Conservation (phyloP, 2,113 vertebrate species). For the Rousettus leschenaultii region DNA sequence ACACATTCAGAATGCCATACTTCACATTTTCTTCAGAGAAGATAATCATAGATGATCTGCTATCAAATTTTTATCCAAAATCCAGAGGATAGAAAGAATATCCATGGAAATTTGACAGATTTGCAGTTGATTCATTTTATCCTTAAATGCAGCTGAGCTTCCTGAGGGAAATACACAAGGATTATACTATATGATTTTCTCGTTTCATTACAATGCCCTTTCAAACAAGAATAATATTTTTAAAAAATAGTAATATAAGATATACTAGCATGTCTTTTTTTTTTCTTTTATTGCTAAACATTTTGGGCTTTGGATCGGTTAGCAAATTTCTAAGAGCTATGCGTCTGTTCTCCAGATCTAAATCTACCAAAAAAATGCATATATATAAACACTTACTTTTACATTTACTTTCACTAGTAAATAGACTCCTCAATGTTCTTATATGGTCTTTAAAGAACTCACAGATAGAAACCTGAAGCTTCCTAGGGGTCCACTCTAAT, state of each 20-base stretch:
- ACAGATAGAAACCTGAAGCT: not conserved
- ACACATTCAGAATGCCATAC: not conserved
- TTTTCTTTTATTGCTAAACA: not conserved
- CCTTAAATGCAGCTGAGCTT: not conserved
- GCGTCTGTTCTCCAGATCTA: not conserved
- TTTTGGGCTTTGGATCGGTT: not conserved
- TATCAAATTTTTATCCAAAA: not conserved
- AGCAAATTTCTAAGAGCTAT: not conserved
- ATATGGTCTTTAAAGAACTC: not conserved
- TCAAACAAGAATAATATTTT: slow-evolving; percentile 10
- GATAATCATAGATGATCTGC: not conserved
- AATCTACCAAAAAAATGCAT: not conserved
- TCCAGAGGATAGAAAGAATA: not conserved
- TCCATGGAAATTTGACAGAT: not conserved
- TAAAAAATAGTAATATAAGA: not conserved
- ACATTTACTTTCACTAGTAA: not conserved
- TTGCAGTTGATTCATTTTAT: not conserved
- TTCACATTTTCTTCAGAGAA: not conserved
- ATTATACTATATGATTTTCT: not conserved
- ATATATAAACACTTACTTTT: not conserved
- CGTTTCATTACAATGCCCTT: not conserved
- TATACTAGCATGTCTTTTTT: not conserved
- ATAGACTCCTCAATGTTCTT: not conserved
- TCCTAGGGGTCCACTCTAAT: not conserved
- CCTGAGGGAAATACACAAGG: not conserved